Base-by-base conservation (phyloP, 2,888 invertebrate species). In the Synergus gifuensis region DNA sequence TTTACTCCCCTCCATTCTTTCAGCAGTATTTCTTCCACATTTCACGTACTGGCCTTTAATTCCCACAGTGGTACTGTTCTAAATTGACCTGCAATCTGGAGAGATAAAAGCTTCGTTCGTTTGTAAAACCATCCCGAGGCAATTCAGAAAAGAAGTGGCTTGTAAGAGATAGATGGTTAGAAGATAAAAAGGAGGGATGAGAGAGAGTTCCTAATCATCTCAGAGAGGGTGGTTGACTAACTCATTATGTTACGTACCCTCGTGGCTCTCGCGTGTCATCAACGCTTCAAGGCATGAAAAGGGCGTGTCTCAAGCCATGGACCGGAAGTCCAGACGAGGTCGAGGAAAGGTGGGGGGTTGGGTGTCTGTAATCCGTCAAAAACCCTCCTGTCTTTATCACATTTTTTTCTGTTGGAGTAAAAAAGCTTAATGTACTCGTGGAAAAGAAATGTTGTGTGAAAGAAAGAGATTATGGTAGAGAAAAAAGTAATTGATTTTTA, bases 91-190 rank as follows among this genome's bases (percentile, higher is more conserved):
- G 85, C 85, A 86, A 88, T 86, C 85, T 85, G 81, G 77, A 78
- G 64, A 86, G 86, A 85, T 86, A 85, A 86, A 85, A 86, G 85
- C 83, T 84, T 81, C 83, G 84, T 87, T 86, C 86, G 85, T 86
- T 88, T 85, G 85, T 79, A 80, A 83, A 86, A 84, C 83, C 84
- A 40, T 78, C 81, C 78, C 78, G 54, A 77, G 81, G 84, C 83
- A 80, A 86, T 86, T 87, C 77, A 64, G 79, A 83, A 81, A 73
- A 73, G 73, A 73, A 73, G 73, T 54, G 73, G 36, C 73, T 73
- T 73, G 36, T 79, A n/a, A 63, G 22, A 49, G 42, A 69, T 49
- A 36, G 73, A 36, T 36, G 36, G 54, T 4, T 22, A 36, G 54
- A 12, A 73, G n/a, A 73, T 36, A 73, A 54, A 54, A 54, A 73